phyloP scores from a whole-genome alignment of 2,113 vertebrate genomes.

The Platanista minor region DNA sequence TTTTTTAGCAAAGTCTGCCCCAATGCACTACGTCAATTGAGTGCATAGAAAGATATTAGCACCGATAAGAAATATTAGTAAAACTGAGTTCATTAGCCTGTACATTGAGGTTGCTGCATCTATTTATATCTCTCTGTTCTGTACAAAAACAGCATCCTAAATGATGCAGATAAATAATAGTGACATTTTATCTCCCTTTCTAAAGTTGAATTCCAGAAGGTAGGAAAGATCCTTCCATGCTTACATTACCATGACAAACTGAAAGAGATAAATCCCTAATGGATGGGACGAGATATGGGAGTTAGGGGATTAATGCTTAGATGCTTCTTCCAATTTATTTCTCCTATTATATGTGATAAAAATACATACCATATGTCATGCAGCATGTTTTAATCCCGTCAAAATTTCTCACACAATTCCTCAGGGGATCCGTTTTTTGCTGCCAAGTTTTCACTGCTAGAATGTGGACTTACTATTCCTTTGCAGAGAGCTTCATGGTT shows the following conservation, averaged over 20 bases:
- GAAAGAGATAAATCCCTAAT: slow-evolving; percentile 44
- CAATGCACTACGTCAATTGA: not conserved
- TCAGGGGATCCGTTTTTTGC: not conserved
- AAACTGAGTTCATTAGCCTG: not conserved
- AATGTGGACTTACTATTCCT: slow-evolving; percentile 40
- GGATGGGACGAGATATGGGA: slow-evolving; percentile 25
- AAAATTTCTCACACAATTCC: slow-evolving; percentile 53
- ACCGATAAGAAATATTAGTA: slow-evolving; percentile 25
- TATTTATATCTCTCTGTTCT: slow-evolving; percentile 47
- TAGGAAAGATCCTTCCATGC: slow-evolving; percentile 65
- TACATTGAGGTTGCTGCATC: not conserved
- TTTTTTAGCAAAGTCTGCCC: not conserved
- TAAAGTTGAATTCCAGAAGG: slow-evolving; percentile 63
- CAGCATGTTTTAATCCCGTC: slow-evolving; percentile 61
- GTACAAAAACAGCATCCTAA: slow-evolving; percentile 54
- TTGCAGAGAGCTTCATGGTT: slow-evolving; percentile 31
- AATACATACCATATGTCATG: slow-evolving; percentile 57
- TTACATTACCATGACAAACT: slow-evolving; percentile 63
- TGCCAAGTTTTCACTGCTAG: slow-evolving; percentile 18
- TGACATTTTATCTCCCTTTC: slow-evolving; percentile 64
- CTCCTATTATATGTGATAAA: slow-evolving; percentile 62
- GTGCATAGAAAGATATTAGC: not conserved
- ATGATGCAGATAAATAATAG: slow-evolving; percentile 63
- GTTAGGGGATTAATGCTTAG: slow-evolving; percentile 62
- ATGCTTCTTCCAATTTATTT: slow-evolving; percentile 64